Conservation (phyloP, 2,113 vertebrate species). For the Equus przewalskii region DNA sequence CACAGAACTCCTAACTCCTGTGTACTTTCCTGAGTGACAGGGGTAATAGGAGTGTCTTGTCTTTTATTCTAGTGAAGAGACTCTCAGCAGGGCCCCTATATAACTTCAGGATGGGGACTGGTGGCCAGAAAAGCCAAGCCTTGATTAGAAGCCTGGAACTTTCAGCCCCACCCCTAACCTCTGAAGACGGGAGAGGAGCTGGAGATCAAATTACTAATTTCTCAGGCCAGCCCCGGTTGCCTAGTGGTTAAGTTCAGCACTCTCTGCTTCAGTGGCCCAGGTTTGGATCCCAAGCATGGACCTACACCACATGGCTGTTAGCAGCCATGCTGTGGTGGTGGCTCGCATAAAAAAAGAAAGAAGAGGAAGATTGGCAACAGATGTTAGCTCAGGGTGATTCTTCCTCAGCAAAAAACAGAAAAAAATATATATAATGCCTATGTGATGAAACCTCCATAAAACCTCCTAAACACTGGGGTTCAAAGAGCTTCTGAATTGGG, state of each 20-base stretch:
- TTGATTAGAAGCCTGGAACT: slow-evolving; percentile 1
- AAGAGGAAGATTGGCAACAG: no score
- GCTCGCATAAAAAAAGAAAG: no score
- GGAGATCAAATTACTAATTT: not conserved
- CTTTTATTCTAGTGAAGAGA: not conserved
- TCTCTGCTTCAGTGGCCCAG: no score
- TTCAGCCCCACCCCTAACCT: not conserved
- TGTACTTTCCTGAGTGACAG: not conserved
- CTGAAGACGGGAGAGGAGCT: not conserved
- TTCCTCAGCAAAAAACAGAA: no score
- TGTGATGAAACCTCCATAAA: not conserved
- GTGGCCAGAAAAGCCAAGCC: not conserved
- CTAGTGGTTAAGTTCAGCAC: no score
- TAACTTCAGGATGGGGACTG: not conserved
- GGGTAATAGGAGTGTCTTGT: not conserved
- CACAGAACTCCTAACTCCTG: not conserved
- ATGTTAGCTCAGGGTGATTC: no score
- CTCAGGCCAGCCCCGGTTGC: not conserved
- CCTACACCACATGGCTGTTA: no score
- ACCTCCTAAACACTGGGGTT: not conserved
- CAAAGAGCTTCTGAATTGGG: not conserved
- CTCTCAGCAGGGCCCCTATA: not conserved
- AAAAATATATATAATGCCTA: not conserved
- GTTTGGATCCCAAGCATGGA: no score
- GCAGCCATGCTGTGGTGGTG: no score